Evolutionary conservation across 2,888 invertebrate genomes (phyloP), one percentile per base, ranked within the genome.

Genomic region (Sericinus montela): DNA sequence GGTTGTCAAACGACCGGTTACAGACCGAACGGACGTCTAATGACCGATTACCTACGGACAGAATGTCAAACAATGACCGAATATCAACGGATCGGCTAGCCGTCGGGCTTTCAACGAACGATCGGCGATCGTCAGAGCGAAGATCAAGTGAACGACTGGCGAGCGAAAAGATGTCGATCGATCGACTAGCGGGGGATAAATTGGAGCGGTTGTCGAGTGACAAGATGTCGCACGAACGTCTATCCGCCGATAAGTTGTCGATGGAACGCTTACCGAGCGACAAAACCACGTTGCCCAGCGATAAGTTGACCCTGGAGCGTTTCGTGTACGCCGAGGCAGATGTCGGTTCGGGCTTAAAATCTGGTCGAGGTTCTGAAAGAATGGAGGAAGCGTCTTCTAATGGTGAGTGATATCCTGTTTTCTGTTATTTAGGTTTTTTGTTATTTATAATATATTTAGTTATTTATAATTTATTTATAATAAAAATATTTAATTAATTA

Each of bases 251-350:
- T 45, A 79, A 76, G 56, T 39, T 67, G 54, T 48, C 61, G 19
- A 55, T 67, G 28, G 71, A 72, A 4, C 58, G 71, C 37, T 52
- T 67, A 39, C 52, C 65, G 11, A 67, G 67, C 10, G 69, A 64
- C 23, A 76, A 79, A 45, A 57, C 67, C 54, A 60, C 69, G 25
- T 57, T 67, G 36, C 40, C 44, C 9, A 45, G 10, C 69, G 76
- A 55, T 57, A 72, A 54, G 50, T 52, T 57, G 35, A 52, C 51
- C 23, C 48, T 60, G 52, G 69, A 68, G 48, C 57, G 70, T 15
- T 85, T 72, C 54, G 74, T 86, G 25, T 61, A 75, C 19, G 87
- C 86, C 0, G 87, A 88, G 54, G 87, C 87, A 5, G 87, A 87
- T 34, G 85, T 87, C 11, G 86, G 86, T 0, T 81, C 82, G 6